Evolutionary conservation across 2,113 vertebrate species (phyloP).

Genomic region (Mohoua ochrocephala): DNA sequence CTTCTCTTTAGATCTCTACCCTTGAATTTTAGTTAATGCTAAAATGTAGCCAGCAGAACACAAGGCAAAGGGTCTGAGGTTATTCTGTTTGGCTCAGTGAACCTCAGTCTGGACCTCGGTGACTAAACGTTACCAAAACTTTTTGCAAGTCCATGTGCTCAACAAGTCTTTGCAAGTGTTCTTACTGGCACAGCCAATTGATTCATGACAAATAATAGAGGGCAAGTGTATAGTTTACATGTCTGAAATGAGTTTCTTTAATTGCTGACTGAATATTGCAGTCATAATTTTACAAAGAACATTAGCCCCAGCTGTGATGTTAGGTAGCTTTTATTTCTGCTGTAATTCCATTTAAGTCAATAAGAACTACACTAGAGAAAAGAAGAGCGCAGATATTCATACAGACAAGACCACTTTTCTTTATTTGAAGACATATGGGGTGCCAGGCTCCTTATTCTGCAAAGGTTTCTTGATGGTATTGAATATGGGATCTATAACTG

Average conservation of each 20-base stretch:
- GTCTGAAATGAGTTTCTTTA: constrained; percentile 43
- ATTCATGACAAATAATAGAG: constrained; percentile 46
- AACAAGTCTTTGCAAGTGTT: not conserved
- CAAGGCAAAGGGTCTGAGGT: not conserved
- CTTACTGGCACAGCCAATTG: not conserved
- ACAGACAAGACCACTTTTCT: not conserved
- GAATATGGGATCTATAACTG: not conserved
- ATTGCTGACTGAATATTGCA: constrained; percentile 40
- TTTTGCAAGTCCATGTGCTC: not conserved
- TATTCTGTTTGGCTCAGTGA: not conserved
- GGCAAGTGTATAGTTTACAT: not conserved
- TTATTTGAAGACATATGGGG: not conserved
- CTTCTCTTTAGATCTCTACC: not conserved
- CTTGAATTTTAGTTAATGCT: not conserved
- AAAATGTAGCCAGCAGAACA: not conserved
- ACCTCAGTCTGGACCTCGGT: not conserved
- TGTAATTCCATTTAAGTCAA: not conserved
- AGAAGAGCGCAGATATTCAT: not conserved
- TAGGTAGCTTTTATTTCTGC: not conserved
- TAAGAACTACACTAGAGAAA: not conserved
- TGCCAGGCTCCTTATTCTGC: not conserved
- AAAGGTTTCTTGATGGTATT: not conserved
- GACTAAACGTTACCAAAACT: not conserved
- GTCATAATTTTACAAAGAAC: constrained; percentile 34
- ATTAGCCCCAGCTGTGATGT: constrained; percentile 16